phyloP scores from a whole-genome alignment of 2,113 vertebrate genomes.

The Saiga tatarica region DNA sequence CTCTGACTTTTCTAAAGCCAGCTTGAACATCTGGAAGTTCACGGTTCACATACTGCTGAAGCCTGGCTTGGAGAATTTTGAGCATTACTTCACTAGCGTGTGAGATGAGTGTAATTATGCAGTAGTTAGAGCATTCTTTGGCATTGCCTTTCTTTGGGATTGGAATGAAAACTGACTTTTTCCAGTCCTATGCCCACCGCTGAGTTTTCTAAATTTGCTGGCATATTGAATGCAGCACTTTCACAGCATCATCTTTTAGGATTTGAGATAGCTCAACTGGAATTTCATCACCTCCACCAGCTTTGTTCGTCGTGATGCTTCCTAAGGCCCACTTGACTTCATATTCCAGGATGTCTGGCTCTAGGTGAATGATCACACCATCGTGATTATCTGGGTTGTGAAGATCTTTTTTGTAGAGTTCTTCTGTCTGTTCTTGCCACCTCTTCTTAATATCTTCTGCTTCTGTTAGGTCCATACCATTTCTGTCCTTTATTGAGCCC shows the following conservation, averaged over 20 bases:
- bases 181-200: too few species aligned
- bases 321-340: not conserved
- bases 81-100: too few species aligned
- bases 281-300: not conserved
- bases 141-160: too few species aligned
- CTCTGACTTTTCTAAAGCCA: too few species aligned
- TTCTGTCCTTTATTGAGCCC: not conserved
- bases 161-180: too few species aligned
- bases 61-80: too few species aligned
- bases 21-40: too few species aligned
- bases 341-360: not conserved
- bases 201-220: too few species aligned
- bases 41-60: too few species aligned
- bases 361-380: not conserved
- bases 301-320: fast-evolving
- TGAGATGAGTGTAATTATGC: too few species aligned
- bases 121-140: too few species aligned
- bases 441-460: not conserved
- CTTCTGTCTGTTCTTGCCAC: not conserved
- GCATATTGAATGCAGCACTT: not conserved
- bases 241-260: not conserved
- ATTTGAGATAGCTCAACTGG: not conserved
- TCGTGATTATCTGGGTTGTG: not conserved
- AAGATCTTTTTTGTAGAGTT: not conserved
- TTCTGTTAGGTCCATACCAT: not conserved